Percentiles rank a stretch among this genome's conserved stretches.
phyloP scores from a whole-genome alignment of 2,113 vertebrate species.

The Phalacrocorax pelagicus region DNA sequence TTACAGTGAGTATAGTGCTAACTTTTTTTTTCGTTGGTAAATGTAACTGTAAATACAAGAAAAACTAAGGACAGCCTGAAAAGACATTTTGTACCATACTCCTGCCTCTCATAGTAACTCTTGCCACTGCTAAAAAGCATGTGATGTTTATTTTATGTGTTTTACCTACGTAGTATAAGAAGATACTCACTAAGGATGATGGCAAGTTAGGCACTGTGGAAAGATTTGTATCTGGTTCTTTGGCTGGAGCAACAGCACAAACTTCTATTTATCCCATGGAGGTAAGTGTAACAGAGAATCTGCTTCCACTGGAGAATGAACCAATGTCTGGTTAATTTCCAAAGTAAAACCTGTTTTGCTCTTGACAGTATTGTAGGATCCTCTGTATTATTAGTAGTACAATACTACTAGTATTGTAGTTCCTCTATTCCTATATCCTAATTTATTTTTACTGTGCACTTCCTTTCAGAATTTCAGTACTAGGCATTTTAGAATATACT shows the following conservation, averaged over 20 bases:
- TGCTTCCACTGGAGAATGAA: neutral
- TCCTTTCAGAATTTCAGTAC: neutral
- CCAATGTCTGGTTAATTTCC: neutral
- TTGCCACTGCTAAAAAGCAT: neutral
- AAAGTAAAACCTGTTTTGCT: neutral
- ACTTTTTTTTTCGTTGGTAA: neutral
- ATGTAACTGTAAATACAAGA: neutral
- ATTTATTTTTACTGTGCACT: neutral
- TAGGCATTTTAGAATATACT: neutral
- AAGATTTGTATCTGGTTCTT: constrained; percentile 91
- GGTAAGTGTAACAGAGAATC: constrained; percentile 71
- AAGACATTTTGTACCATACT: neutral
- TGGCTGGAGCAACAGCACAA: constrained; percentile 94
- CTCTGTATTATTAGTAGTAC: no score
- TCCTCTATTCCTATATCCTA: neutral
- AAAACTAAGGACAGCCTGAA: neutral
- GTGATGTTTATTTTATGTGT: neutral
- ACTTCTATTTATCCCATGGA: constrained; percentile 98
- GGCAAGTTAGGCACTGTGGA: constrained; percentile 83
- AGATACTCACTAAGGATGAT: constrained; percentile 83
- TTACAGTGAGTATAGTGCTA: neutral
- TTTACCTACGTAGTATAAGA: constrained; percentile 85
- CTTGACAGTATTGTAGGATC: neutral
- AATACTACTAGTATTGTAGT: no score
- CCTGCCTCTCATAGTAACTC: neutral